These are phyloP conservation scores for Zootoca vivipara DNA, from an alignment of 2,113 vertebrate species.

Conservation along the genomic window DNA sequence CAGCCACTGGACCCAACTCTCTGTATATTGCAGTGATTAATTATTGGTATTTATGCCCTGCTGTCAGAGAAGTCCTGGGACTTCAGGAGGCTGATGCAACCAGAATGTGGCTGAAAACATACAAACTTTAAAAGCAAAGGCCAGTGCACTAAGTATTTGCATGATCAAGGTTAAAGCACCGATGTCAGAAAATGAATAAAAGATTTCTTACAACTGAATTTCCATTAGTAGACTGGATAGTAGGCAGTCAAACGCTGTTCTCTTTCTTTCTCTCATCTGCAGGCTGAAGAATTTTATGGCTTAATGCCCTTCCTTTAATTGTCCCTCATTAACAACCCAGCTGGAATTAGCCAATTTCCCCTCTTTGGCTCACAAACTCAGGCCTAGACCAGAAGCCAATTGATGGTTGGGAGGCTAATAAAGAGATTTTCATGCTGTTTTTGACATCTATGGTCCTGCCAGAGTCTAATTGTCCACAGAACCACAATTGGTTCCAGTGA, in stretches of 20 bases:
- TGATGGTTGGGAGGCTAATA: neutral
- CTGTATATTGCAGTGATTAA: neutral
- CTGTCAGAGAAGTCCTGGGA: neutral
- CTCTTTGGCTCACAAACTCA: neutral
- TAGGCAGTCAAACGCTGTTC: neutral
- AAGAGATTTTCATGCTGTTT: slow-evolving; percentile 4
- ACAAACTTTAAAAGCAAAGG: neutral
- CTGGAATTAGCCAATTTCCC: neutral
- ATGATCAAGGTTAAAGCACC: neutral
- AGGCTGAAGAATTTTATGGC: neutral
- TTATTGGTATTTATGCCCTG: neutral
- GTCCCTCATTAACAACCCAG: neutral
- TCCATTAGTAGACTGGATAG: neutral
- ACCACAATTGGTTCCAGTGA: neutral
- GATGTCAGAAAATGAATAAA: neutral
- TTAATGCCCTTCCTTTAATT: neutral
- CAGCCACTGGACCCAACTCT: neutral
- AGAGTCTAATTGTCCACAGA: slow-evolving; percentile 9
- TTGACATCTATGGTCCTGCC: neutral
- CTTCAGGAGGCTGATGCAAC: neutral
- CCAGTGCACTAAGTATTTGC: neutral
- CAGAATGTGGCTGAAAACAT: neutral
- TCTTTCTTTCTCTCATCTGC: neutral
- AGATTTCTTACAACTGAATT: neutral
- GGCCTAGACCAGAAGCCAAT: neutral